phyloP scores from a whole-genome alignment of 1,140 invertebrate species.

The Pachypeltis micranthus region DNA sequence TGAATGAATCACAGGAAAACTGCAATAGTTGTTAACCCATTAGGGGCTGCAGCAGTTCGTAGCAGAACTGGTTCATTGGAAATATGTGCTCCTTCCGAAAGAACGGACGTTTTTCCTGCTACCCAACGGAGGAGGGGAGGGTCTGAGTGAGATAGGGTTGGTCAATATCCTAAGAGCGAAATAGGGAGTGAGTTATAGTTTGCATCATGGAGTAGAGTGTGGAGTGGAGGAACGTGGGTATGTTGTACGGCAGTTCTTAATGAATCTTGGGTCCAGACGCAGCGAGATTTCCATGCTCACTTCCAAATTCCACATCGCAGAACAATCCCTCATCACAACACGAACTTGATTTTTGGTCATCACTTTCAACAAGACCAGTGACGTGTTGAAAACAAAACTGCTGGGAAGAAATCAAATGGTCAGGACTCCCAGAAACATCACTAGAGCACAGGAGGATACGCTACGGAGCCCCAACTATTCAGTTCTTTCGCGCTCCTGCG shows the following conservation, averaged over 20 bases:
- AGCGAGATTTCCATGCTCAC: background rate
- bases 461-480: background rate
- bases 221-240: background rate
- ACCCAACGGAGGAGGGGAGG: background rate
- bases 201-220: background rate
- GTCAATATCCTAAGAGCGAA: background rate
- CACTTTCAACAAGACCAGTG: background rate
- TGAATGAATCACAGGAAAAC: too few species aligned
- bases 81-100: background rate
- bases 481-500: background rate
- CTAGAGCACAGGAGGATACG: background rate
- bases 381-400: background rate
- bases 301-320: background rate
- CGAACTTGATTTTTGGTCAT: background rate
- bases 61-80: too few species aligned
- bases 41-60: too few species aligned
- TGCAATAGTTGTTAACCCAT: too few species aligned
- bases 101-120: background rate
- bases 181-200: background rate
- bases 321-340: background rate
- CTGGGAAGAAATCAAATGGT: background rate
- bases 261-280: background rate
- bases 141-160: background rate
- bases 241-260: background rate
- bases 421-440: background rate